Evolutionary conservation across 2,113 vertebrate genomes (phyloP).

Genomic region (Sinocyclocheilus rhinocerous): DNA sequence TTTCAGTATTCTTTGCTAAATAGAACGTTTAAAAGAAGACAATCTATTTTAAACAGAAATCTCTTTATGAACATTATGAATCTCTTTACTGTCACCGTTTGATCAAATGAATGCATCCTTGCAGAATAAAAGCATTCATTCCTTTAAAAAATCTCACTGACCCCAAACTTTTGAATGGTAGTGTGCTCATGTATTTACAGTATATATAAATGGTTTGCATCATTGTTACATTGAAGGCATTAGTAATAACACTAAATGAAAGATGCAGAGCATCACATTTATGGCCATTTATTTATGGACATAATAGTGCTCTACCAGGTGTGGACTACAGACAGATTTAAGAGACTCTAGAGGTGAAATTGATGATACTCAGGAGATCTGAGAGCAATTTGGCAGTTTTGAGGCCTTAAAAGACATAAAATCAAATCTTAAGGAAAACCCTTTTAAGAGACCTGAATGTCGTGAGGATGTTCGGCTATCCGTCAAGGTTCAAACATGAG

Average conservation of each 20-base stretch:
- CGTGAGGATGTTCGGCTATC: background rate
- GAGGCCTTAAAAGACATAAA: background rate
- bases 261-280: background rate
- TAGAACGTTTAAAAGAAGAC: background rate
- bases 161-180: background rate
- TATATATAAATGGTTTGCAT: background rate
- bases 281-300: background rate
- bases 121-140: background rate
- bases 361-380: background rate
- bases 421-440: background rate
- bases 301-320: background rate
- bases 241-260: constrained; percentile 51
- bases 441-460: background rate
- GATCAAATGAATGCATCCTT: background rate
- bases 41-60: background rate
- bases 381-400: background rate
- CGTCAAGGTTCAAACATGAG: background rate
- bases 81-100: background rate
- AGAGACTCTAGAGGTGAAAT: background rate
- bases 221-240: background rate
- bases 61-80: background rate
- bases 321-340: background rate
- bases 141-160: no score
- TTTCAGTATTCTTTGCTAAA: background rate
- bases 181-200: background rate